Evolutionary conservation across 2,888 invertebrate species (phyloP), one percentile per base, ranked within the genome.

Genomic region (Apantesis nais): DNA sequence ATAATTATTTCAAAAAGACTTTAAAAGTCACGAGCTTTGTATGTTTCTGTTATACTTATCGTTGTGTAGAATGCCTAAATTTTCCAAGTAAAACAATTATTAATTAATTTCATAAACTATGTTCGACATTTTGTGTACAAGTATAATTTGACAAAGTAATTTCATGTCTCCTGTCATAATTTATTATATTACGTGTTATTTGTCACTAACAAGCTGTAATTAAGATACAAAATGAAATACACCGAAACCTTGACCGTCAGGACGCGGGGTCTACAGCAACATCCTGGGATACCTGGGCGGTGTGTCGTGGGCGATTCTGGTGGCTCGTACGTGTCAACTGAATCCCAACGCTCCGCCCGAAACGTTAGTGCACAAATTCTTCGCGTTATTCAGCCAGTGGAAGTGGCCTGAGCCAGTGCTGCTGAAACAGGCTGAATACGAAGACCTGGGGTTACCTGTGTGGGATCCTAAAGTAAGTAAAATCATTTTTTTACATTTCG

Each of bases 391-490:
- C 93, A 98, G 98, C 52, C 98, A 98, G 90, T 99, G 99, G 99
- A 98, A 99, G 89, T 99, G 99, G 99, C 99, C 99, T 0, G 98
- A 99, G 88, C 99, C 99, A 0, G 99, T 99, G 19, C 94, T 99
- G 79, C 96, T 99, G 29, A 99, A 99, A 88, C 98, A 98, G 83
- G 98, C 98, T 0, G 97, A 98, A 76, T 97, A 96, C 79, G 98
- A 97, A 75, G 98, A 98, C 90, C 95, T 99, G 41, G 97, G 98
- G 62, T 99, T 99, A 94, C 97, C 98, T 3, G 98, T 99, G 1
- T 99, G 99, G 99, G 99, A 99, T 95, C 99, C 99, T 2, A 96
- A 99, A 92, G 97, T 97, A 79, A 95, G 96, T 91, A 34, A 31
- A 25, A 31, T 14, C 8, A 2, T 22, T 7, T 48, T 48, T 48